These are phyloP conservation scores for Heliconius melpomene DNA, from an alignment of 1,140 invertebrate genomes.

Conservation along the genomic window DNA sequence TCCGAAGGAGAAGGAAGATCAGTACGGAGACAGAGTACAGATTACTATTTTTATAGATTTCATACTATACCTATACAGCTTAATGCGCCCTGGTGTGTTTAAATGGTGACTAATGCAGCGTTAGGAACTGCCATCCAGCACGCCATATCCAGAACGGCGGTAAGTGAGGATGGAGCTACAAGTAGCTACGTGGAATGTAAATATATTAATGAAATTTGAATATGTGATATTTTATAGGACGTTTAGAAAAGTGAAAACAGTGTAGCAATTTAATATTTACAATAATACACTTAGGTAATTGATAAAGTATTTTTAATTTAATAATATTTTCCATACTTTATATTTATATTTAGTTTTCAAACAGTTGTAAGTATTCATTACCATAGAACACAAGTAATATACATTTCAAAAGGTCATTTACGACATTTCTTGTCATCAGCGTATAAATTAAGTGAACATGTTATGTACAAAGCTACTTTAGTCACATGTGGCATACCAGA, in stretches of 20 bases:
- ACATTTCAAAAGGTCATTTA: slow-evolving; percentile 12
- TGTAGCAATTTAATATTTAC: background rate
- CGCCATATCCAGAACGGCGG: too few relatives aligned
- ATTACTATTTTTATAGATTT: too few relatives aligned
- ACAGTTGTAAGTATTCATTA: too few relatives aligned
- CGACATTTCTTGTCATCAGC: slow-evolving; percentile 13
- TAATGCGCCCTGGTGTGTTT: too few relatives aligned
- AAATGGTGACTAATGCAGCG: too few relatives aligned
- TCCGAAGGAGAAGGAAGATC: too few relatives aligned
- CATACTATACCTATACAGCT: too few relatives aligned
- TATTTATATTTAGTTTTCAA: background rate
- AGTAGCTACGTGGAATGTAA: too few relatives aligned
- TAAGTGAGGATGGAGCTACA: too few relatives aligned
- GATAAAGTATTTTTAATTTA: background rate
- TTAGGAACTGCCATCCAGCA: too few relatives aligned
- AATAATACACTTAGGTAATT: background rate
- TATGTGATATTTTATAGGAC: background rate
- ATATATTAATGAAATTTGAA: too few relatives aligned
- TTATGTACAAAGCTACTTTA: slow-evolving; percentile 19
- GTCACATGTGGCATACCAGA: slow-evolving; percentile 15
- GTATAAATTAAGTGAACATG: slow-evolving; percentile 20
- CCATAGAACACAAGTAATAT: background rate
- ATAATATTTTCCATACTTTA: background rate
- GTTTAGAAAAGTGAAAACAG: background rate
- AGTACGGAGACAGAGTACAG: too few relatives aligned